Evolutionary conservation across 2,888 invertebrate species (phyloP).

Genomic region (Tillus elongatus): DNA sequence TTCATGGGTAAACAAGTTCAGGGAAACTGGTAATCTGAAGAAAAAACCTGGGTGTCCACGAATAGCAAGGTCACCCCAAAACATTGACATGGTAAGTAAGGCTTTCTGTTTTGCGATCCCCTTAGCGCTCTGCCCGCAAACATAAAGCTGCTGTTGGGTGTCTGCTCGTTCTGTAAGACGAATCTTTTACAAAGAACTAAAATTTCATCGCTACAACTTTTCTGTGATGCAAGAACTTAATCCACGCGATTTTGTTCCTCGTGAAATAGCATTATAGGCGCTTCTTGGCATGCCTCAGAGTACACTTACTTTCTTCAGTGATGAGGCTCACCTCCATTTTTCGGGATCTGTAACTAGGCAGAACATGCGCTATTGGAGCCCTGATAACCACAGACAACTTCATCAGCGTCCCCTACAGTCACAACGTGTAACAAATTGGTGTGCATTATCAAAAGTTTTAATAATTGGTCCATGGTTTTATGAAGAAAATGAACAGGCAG

Average conservation of each 20-base stretch:
- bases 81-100: not conserved
- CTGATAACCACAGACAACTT: constrained; percentile 9
- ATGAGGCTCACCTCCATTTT: constrained; percentile 6
- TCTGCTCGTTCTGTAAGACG: constrained; percentile 1
- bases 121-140: constrained; percentile 2
- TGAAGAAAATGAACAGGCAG: constrained; percentile 11
- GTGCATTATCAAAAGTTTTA: constrained; percentile 10
- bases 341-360: constrained; percentile 11
- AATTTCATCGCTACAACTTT: not conserved
- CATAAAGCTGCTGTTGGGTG: constrained; percentile 1
- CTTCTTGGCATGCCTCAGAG: constrained; percentile 4
- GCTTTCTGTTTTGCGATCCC: not conserved
- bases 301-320: constrained; percentile 6
- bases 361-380: constrained; percentile 12
- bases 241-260: not conserved
- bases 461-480: constrained; percentile 15
- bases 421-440: constrained; percentile 13
- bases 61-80: constrained; percentile 1
- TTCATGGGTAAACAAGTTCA: constrained; percentile 6
- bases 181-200: not conserved
- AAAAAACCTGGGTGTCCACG: constrained; percentile 4
- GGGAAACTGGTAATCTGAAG: constrained; percentile 1
- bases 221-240: not conserved
- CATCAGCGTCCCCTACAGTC: constrained; percentile 9
- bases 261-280: not conserved